Conservation (phyloP, 2,797 vertebrate genomes). For the Lepus oiostolus region DNA sequence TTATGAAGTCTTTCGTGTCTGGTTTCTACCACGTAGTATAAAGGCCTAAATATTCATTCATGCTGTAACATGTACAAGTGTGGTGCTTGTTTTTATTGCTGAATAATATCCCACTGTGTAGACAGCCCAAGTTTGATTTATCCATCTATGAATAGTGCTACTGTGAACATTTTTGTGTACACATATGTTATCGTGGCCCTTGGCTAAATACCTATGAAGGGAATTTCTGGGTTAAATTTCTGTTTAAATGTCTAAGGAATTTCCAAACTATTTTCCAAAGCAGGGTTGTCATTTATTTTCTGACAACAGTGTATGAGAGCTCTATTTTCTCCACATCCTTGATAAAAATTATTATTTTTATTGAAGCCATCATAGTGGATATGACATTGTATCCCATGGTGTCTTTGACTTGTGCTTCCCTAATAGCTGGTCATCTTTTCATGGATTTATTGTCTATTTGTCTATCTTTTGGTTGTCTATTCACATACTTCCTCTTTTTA, state of each 20-base stretch:
- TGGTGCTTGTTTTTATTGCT: neutral
- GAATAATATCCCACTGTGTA: neutral
- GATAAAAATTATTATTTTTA: neutral
- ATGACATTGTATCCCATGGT: neutral
- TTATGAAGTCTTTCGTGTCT: neutral
- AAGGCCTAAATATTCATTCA: neutral
- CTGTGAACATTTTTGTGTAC: neutral
- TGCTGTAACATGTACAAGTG: neutral
- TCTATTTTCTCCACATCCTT: neutral
- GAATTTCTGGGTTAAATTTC: neutral
- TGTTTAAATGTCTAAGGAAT: conserved; percentile 3
- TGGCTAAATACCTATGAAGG: neutral
- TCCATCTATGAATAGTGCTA: neutral
- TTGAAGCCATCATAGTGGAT: neutral
- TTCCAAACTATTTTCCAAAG: conserved; percentile 25
- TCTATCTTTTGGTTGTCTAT: neutral
- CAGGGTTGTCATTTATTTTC: neutral
- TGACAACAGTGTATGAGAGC: neutral
- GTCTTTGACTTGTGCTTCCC: neutral
- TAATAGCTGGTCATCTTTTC: neutral
- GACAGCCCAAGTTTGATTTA: neutral
- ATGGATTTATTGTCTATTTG: neutral
- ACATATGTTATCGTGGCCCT: neutral
- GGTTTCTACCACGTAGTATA: neutral
- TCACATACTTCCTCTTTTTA: conserved; percentile 5